Evolutionary conservation across 2,113 vertebrate species (phyloP).

Genomic region (Epinephelus moara): DNA sequence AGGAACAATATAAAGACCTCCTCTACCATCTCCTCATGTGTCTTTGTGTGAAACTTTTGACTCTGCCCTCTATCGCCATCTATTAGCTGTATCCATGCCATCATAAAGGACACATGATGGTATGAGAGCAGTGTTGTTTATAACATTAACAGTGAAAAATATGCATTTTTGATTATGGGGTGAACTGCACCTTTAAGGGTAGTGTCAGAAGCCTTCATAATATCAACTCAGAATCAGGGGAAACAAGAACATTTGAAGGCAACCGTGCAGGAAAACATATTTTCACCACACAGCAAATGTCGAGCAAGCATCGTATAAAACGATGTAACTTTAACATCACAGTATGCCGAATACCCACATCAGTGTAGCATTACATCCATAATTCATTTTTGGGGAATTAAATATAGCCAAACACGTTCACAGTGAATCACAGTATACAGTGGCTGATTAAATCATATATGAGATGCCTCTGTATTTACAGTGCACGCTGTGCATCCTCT

Average conservation of each 20-base stretch:
- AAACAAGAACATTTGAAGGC: not conserved
- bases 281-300: not conserved
- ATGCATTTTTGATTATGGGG: too few relatives aligned
- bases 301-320: not conserved
- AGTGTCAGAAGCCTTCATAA: not conserved
- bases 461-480: slow-evolving; percentile 56
- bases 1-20: too few relatives aligned
- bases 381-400: slow-evolving; percentile 47
- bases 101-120: too few relatives aligned
- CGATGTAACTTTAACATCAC: not conserved
- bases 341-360: slow-evolving; percentile 7
- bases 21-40: too few relatives aligned
- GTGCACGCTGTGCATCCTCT: slow-evolving; percentile 39
- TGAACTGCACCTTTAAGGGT: not conserved
- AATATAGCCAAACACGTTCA: slow-evolving; percentile 34
- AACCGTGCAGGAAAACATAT: not conserved
- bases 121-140: too few relatives aligned
- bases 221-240: not conserved
- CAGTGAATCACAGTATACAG: slow-evolving; percentile 35
- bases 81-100: too few relatives aligned
- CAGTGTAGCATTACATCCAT: slow-evolving; percentile 27
- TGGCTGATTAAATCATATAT: slow-evolving; percentile 64
- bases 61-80: too few relatives aligned
- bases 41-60: too few relatives aligned
- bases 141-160: too few relatives aligned